A percentile compares a stretch with the other conserved stretches of the same genome.
Evolutionary conservation across 2,888 invertebrate genomes (phyloP).

Genomic region (Drosophila peninsularis): DNA sequence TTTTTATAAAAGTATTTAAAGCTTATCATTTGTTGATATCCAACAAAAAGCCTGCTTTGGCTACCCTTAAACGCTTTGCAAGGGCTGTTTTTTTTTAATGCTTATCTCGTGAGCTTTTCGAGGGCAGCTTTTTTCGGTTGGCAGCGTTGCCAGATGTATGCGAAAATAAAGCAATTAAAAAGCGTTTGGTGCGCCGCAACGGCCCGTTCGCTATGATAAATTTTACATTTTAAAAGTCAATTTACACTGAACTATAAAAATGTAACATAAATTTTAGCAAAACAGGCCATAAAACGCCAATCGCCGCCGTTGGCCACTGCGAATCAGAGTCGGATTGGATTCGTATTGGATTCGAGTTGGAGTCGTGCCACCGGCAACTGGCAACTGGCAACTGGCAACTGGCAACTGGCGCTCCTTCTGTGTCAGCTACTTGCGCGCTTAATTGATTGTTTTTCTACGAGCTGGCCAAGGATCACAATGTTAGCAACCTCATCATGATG

Average conservation of each 20-base stretch:
- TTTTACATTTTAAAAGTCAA: constrained; percentile 84
- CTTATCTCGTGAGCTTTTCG: constrained; percentile 30
- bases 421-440: constrained; percentile 77
- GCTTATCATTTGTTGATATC: too few relatives aligned
- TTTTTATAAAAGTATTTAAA: too few relatives aligned
- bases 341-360: constrained; percentile 2
- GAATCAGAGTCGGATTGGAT: constrained; percentile 9
- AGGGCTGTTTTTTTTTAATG: constrained; percentile 56
- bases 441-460: constrained; percentile 82
- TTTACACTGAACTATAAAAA: constrained; percentile 84
- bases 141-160: constrained; percentile 54
- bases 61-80: neutral
- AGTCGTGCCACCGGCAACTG: constrained; percentile 40
- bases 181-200: constrained; percentile 38
- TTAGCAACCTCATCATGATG: constrained; percentile 24
- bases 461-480: constrained; percentile 55
- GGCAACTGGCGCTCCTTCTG: constrained; percentile 71
- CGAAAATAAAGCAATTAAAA: constrained; percentile 66
- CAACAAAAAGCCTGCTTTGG: neutral
- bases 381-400: neutral
- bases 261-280: constrained; percentile 82
- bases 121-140: constrained; percentile 17
- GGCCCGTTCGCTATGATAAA: constrained; percentile 79
- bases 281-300: constrained; percentile 76
- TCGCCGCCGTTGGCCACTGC: constrained; percentile 15